Conservation (phyloP, 2,797 vertebrate genomes). For the Iguana delicatissima region DNA sequence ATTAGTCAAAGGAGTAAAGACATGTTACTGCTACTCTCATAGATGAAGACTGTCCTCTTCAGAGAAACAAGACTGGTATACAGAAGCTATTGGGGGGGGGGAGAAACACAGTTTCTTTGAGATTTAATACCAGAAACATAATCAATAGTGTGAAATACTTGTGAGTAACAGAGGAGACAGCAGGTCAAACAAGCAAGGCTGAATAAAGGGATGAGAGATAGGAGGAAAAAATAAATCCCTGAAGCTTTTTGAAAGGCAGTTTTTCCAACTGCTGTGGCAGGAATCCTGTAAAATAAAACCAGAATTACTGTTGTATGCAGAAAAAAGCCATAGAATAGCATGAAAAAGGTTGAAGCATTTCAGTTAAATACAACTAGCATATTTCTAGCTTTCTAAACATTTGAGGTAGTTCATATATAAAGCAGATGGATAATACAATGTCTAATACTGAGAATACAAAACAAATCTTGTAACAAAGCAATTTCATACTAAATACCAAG, state of each 20-base stretch:
- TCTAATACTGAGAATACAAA: background rate
- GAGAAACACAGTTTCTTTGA: slow-evolving; percentile 60
- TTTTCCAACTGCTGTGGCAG: slow-evolving; percentile 51
- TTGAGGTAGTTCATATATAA: background rate
- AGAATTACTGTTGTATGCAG: slow-evolving; percentile 57
- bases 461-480: background rate
- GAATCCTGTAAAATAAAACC: slow-evolving; percentile 66
- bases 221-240: slow-evolving; percentile 3
- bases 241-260: slow-evolving; percentile 52
- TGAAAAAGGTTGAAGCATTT: background rate
- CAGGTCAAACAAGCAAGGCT: slow-evolving; percentile 1
- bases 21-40: slow-evolving; percentile 26
- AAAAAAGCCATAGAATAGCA: slow-evolving; percentile 31
- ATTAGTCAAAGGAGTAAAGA: slow-evolving; percentile 12
- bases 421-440: background rate
- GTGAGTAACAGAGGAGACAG: slow-evolving; percentile 37
- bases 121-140: slow-evolving; percentile 64
- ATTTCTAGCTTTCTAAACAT: background rate
- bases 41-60: background rate
- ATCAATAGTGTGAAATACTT: slow-evolving; percentile 60
- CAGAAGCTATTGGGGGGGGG: slow-evolving; percentile 3
- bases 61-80: background rate
- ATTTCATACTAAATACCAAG: background rate
- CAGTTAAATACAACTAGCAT: background rate
- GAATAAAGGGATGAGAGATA: slow-evolving; percentile 23